Conservation (phyloP, 2,113 vertebrate genomes). For the Etheostoma cragini region DNA sequence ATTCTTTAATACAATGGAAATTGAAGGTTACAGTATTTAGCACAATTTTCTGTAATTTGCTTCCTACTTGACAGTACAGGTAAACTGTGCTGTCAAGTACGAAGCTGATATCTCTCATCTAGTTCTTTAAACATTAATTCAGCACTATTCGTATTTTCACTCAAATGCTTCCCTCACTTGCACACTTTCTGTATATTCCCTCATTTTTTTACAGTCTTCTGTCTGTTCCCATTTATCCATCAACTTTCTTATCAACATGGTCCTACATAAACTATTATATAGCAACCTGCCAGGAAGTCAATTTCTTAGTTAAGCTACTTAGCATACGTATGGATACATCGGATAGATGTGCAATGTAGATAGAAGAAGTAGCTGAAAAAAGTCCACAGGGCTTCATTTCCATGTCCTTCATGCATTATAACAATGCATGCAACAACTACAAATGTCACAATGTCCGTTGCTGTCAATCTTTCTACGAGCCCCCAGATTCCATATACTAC, state of each 20-base stretch:
- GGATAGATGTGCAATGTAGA: conserved; percentile 8
- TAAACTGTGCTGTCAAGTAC: neutral
- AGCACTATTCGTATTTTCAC: neutral
- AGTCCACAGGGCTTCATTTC: conserved; percentile 5
- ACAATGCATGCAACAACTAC: neutral
- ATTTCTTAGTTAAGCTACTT: conserved; percentile 5
- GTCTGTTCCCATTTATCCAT: neutral
- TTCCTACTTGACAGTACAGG: neutral
- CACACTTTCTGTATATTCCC: neutral
- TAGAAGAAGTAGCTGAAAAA: conserved; percentile 1
- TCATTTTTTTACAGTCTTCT: neutral
- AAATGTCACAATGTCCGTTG: neutral
- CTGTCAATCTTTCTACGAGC: neutral
- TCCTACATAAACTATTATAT: conserved; percentile 1
- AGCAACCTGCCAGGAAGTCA: neutral
- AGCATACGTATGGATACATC: conserved; percentile 11
- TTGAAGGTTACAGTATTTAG: neutral
- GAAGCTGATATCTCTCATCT: neutral
- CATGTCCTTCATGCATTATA: conserved; percentile 10
- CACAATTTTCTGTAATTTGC: neutral
- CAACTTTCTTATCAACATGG: neutral
- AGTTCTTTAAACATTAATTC: conserved; percentile 1
- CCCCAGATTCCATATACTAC: neutral
- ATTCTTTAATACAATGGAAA: neutral
- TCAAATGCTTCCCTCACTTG: neutral